Conservation (phyloP, 64 coral and sea anemone species). For the Montipora foliosa region DNA sequence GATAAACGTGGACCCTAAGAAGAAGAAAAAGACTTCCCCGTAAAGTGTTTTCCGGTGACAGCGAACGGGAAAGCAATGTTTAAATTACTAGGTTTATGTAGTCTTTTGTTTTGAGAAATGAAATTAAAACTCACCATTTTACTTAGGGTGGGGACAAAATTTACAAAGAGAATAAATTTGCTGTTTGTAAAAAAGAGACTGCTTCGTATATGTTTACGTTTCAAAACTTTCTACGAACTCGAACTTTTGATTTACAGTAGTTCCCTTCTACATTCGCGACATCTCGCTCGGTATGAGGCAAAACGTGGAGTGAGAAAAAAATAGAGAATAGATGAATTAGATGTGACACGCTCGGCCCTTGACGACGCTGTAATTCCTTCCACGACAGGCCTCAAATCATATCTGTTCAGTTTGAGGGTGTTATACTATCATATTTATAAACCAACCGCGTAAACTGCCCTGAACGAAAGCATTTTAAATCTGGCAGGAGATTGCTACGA, state of each 20-base stretch:
- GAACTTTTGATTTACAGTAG: no score
- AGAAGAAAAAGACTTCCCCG: not conserved
- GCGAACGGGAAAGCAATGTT: constrained; percentile 17
- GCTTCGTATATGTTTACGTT: not conserved
- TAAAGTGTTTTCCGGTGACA: constrained; percentile 24
- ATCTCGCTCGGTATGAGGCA: no score
- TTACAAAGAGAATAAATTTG: constrained; percentile 49
- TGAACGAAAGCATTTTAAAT: constrained; percentile 25
- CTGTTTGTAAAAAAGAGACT: constrained; percentile 12
- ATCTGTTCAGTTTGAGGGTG: no score
- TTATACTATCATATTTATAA: not conserved
- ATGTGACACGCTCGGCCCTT: not conserved
- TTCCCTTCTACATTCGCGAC: not conserved
- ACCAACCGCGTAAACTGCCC: not conserved
- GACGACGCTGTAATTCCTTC: not conserved
- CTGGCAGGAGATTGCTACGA: not conserved
- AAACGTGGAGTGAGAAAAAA: not conserved
- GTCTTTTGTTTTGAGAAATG: constrained; percentile 22
- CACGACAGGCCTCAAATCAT: no score
- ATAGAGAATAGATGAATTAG: not conserved
- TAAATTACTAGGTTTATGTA: constrained; percentile 20
- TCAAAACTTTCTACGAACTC: not conserved
- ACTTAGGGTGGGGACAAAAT: constrained; percentile 39
- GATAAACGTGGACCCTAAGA: not conserved
- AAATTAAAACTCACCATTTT: constrained; percentile 11